These are phyloP conservation scores for Spinibarbus caldwelli DNA, from an alignment of 2,797 vertebrate species.

Conservation along the genomic window DNA sequence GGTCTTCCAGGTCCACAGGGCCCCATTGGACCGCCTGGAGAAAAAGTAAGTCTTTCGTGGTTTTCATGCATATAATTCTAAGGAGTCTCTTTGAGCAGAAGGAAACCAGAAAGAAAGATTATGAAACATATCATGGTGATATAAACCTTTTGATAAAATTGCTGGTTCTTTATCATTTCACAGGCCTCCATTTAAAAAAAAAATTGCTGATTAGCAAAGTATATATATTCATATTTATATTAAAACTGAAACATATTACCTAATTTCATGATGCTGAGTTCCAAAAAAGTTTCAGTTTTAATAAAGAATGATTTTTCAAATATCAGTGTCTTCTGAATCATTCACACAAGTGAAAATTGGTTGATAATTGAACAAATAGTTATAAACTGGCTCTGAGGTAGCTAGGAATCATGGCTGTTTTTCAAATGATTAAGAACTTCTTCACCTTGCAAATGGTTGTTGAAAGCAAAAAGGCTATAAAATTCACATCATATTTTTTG, in stretches of 20 bases:
- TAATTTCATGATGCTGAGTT: too few species aligned
- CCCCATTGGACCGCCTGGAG: conserved; percentile 95
- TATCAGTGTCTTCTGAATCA: too few species aligned
- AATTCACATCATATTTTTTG: not conserved
- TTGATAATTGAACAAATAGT: not conserved
- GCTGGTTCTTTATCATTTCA: too few species aligned
- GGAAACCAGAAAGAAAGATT: not conserved
- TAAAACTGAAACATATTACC: too few species aligned
- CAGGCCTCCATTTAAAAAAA: too few species aligned
- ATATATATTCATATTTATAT: too few species aligned
- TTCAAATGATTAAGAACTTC: not conserved
- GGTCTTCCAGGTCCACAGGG: conserved; percentile 98
- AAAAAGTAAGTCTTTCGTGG: conserved; percentile 85
- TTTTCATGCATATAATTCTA: not conserved
- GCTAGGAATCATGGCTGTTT: too few species aligned
- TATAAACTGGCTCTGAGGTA: not conserved
- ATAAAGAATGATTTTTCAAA: too few species aligned
- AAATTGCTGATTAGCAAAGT: too few species aligned
- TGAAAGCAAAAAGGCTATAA: not conserved
- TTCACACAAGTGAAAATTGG: too few species aligned
- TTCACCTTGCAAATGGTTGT: not conserved
- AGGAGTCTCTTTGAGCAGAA: not conserved
- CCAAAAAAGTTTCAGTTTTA: too few species aligned
- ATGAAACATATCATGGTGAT: not conserved
- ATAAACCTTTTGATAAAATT: too few species aligned